Conservation (phyloP, 64 coral and sea anemone species). For the Actinia tenebrosa region DNA sequence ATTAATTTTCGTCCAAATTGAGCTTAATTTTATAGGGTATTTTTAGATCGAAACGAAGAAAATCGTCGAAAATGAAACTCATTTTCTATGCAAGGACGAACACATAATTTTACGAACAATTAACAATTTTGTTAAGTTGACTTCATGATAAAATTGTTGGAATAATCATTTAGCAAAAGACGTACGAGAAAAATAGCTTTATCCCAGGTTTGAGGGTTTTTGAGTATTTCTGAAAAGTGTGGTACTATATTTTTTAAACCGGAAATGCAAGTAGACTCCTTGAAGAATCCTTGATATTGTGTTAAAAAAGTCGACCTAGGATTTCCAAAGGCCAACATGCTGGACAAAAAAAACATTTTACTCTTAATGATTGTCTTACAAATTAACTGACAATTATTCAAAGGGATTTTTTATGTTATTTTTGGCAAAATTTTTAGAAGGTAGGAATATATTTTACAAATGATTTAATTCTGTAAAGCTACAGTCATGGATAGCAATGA, state of each 20-base stretch:
- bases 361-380: neutral
- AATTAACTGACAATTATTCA: neutral
- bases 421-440: too few species aligned
- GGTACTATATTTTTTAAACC: neutral
- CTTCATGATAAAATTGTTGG: neutral
- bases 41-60: neutral
- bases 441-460: too few species aligned
- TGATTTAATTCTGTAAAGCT: too few species aligned
- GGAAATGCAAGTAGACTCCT: neutral
- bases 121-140: neutral
- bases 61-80: neutral
- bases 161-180: neutral
- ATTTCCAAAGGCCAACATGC: neutral
- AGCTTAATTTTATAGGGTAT: neutral
- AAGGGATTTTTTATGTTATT: too few species aligned
- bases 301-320: neutral
- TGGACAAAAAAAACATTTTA: neutral
- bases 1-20: neutral
- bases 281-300: neutral
- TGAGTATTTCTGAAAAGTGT: neutral
- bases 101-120: neutral
- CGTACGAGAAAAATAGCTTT: neutral
- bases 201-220: neutral
- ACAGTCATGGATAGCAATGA: too few species aligned
- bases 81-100: slow-evolving; percentile 8